Evolutionary conservation across 2,113 vertebrate genomes (phyloP), one percentile per base, ranked within the genome.

Genomic region (Alligator mississippiensis): DNA sequence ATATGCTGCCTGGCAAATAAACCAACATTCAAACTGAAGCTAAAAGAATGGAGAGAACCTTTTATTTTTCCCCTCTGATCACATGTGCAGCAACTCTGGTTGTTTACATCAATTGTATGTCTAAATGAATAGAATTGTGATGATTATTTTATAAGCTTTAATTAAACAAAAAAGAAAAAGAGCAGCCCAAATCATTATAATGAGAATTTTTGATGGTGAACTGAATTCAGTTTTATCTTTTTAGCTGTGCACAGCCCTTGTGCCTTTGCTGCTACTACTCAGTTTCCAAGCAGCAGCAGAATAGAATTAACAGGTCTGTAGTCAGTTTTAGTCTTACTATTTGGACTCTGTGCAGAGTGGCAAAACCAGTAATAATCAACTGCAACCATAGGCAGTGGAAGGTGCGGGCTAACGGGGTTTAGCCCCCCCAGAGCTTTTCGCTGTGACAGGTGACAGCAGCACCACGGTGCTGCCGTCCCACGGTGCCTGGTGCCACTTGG

Each of bases 271-370:
- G 54, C 68, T 66, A 9, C 8, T 75, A 47, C 54, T n/a, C 6
- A 59, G 54, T 34, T 14, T 84, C 2, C 1, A 12, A 25, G 79
- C 57, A 72, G 61, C 1, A 0, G 1, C 0, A 0, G 19, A 28
- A 15, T 66, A 34, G 34, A 13, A 19, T 72, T 72, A 66, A 22
- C 5, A 55, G 15, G 28, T 21, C n/a, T 0, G 0, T 24, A 4
- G 2, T n/a, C 82, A 79, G 30, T 63, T 89, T 62, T 72, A 12
- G 22, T 38, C 58, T 57, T 66, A 15, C 2, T 15, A 27, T 81
- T 38, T 9, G 55, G 28, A 47, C 70, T 3, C 34, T 82, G 13
- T n/a, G 16, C 2, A 28, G 8, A 9, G 16, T n/a, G 17, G 21
- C 66, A 9, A 14, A 66, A 28, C 55, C 58, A 27, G 14, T 72